Conservation (phyloP, 1,140 invertebrate species). For the Anastatus disparis region DNA sequence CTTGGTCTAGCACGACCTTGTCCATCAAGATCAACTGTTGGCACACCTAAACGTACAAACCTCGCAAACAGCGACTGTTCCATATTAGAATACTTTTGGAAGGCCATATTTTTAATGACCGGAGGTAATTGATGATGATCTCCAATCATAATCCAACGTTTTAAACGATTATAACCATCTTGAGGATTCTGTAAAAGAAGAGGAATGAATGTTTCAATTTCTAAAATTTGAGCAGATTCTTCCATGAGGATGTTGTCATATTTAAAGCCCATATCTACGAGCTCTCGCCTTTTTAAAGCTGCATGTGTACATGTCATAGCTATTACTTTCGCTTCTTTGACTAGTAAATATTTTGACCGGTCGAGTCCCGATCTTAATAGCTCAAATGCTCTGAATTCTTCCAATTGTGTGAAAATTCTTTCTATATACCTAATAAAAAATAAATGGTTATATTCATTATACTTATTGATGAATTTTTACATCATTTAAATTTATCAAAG, state of each 20-base stretch:
- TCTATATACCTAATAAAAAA: conserved; percentile 81
- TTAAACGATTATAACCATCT: conserved; percentile 94
- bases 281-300: conserved; percentile 93
- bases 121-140: conserved; percentile 99
- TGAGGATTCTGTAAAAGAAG: conserved; percentile 96
- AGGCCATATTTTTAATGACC: conserved; percentile 99
- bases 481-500: too few relatives aligned
- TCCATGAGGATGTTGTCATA: conserved; percentile 99
- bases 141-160: conserved; percentile 99
- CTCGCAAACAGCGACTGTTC: conserved; percentile 98
- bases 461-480: too few relatives aligned
- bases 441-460: too few relatives aligned
- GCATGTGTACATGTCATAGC: conserved; percentile 99
- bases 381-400: conserved; percentile 99
- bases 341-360: conserved; percentile 93
- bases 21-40: conserved; percentile 96
- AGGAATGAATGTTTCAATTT: conserved; percentile 99
- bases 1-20: conserved; percentile 94
- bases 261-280: conserved; percentile 95
- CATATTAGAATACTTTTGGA: conserved; percentile 99
- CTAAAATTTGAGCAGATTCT: conserved; percentile 98
- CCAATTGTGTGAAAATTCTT: conserved; percentile 95
- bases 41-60: conserved; percentile 94
- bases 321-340: conserved; percentile 99
- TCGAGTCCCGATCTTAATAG: conserved; percentile 93